A percentile compares a stretch with the other conserved stretches of the same genome.
These are phyloP conservation scores for Apteryx owenii DNA, from an alignment of 2,113 vertebrate species.

Conservation along the genomic window DNA sequence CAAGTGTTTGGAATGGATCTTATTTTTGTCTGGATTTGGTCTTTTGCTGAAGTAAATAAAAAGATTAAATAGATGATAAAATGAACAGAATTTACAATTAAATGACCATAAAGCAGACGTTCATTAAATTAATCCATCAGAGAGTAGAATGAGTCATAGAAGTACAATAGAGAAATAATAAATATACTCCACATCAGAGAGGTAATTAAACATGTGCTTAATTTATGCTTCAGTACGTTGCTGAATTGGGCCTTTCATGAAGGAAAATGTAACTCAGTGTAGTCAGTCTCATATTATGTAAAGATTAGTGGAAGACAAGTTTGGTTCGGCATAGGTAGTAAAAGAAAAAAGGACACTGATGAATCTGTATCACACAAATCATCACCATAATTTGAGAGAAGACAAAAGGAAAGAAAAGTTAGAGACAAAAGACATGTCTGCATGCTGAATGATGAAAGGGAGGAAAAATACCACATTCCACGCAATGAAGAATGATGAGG, in stretches of 20 bases:
- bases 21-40: not conserved
- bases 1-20: not conserved
- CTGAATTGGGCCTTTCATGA: not conserved
- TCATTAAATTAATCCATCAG: not conserved
- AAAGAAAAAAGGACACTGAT: accelerated
- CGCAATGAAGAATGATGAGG: not conserved
- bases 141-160: not conserved
- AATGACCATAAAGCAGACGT: not conserved
- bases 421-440: not conserved
- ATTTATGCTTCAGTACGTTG: not conserved
- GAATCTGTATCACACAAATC: not conserved
- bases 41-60: not conserved
- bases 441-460: not conserved
- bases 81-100: not conserved
- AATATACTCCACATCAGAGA: not conserved
- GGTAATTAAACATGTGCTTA: not conserved
- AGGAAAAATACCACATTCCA: not conserved
- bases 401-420: not conserved
- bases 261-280: not conserved
- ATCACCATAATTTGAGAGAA: not conserved
- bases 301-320: not conserved
- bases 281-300: not conserved
- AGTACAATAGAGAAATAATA: not conserved
- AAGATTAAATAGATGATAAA: not conserved
- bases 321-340: not conserved